These are phyloP conservation scores for Notarius quadriscutis DNA, from an alignment of 2,113 vertebrate genomes.

Conservation along the genomic window DNA sequence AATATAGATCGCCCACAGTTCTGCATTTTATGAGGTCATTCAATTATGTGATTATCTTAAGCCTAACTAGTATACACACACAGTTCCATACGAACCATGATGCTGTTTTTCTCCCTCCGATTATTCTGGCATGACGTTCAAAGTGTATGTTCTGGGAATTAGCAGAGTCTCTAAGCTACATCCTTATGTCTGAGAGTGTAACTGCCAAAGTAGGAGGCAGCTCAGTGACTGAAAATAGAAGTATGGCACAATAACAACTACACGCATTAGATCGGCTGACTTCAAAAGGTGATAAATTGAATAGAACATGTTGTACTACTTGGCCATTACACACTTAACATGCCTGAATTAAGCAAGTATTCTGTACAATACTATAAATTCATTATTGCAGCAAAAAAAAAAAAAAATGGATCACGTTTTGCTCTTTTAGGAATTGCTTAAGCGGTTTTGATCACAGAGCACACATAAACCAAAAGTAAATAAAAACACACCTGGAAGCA, in stretches of 20 bases:
- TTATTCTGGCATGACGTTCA: constrained; percentile 20
- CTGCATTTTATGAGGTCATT: background rate
- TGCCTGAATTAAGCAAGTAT: background rate
- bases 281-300: constrained; percentile 28
- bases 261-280: constrained; percentile 8
- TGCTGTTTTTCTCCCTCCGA: background rate
- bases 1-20: constrained; percentile 31
- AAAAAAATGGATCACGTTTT: background rate
- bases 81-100: background rate
- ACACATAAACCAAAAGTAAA: background rate
- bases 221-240: constrained; percentile 25
- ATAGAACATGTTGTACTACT: constrained; percentile 12
- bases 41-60: constrained; percentile 16
- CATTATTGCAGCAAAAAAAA: background rate
- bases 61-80: background rate
- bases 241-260: constrained; percentile 19
- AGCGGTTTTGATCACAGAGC: background rate
- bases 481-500: constrained; percentile 86
- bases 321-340: constrained; percentile 1
- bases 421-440: background rate
- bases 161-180: constrained; percentile 38
- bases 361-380: background rate
- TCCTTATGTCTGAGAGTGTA: constrained; percentile 40
- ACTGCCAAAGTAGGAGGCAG: constrained; percentile 31
- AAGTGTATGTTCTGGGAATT: constrained; percentile 42